Evolutionary conservation across 2,888 invertebrate genomes (phyloP).

Genomic region (Tetragnatha montana): DNA sequence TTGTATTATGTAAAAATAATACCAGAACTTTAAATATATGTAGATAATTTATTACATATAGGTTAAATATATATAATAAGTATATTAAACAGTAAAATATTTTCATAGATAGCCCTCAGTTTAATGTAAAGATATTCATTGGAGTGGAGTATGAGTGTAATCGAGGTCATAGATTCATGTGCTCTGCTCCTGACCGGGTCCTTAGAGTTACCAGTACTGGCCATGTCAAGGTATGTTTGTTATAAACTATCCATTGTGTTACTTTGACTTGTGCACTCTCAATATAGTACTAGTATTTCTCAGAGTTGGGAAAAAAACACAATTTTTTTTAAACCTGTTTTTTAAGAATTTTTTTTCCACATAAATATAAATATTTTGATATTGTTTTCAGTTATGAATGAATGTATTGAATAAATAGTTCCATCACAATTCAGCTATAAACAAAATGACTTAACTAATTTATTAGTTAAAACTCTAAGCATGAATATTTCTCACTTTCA

Average conservation of each 20-base stretch:
- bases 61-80: not conserved
- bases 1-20: not conserved
- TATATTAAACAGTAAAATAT: not conserved
- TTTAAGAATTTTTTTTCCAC: not conserved
- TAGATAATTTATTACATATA: no score
- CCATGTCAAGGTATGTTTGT: constrained; percentile 81
- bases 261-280: not conserved
- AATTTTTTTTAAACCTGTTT: not conserved
- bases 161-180: constrained; percentile 96
- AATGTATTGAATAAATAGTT: no score
- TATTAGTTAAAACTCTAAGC: not conserved
- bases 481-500: constrained; percentile 72
- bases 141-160: constrained; percentile 98
- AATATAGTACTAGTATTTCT: not conserved
- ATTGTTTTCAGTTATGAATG: no score
- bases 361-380: not conserved
- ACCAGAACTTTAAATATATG: no score
- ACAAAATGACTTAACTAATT: no score
- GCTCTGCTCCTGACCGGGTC: constrained; percentile 89
- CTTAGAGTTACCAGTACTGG: constrained; percentile 84
- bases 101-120: constrained; percentile 77
- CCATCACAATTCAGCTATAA: no score
- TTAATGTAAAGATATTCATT: constrained; percentile 92
- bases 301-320: no score
- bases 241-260: not conserved